Percentiles rank a stretch among this genome's conserved stretches.
Conservation (phyloP, 2,797 vertebrate genomes). For the Threskiornis aethiopicus region DNA sequence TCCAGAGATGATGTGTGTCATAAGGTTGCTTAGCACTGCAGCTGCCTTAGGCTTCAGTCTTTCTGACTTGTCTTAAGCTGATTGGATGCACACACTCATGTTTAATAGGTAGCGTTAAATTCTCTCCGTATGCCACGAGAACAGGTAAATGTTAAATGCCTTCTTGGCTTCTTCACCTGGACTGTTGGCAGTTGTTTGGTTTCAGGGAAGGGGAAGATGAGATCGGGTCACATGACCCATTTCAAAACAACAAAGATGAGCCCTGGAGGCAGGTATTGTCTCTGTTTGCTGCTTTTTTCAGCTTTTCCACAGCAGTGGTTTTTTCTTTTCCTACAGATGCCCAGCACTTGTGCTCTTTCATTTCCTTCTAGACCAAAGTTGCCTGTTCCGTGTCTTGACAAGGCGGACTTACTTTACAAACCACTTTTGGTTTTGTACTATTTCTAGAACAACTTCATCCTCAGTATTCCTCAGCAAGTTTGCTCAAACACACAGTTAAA, state of each 20-base stretch:
- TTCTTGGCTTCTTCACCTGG: background rate
- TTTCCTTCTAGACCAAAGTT: background rate
- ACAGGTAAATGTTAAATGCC: background rate
- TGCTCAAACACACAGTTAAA: background rate
- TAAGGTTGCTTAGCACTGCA: background rate
- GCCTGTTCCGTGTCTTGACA: background rate
- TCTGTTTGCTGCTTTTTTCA: background rate
- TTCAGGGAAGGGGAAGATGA: background rate
- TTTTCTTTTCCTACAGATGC: background rate
- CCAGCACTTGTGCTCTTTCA: background rate
- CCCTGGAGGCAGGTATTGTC: background rate
- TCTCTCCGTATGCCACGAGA: background rate
- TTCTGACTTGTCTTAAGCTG: background rate
- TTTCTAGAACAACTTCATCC: background rate
- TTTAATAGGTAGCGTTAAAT: background rate
- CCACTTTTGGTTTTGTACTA: background rate
- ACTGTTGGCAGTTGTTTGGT: background rate
- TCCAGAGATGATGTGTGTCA: background rate
- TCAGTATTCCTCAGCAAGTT: background rate
- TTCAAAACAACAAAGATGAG: background rate
- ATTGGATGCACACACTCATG: background rate
- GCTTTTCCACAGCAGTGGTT: background rate
- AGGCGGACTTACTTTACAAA: background rate
- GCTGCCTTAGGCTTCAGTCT: background rate
- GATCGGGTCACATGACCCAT: background rate